phyloP scores from a whole-genome alignment of 2,888 invertebrate species.

The Amphiduros pacificus region DNA sequence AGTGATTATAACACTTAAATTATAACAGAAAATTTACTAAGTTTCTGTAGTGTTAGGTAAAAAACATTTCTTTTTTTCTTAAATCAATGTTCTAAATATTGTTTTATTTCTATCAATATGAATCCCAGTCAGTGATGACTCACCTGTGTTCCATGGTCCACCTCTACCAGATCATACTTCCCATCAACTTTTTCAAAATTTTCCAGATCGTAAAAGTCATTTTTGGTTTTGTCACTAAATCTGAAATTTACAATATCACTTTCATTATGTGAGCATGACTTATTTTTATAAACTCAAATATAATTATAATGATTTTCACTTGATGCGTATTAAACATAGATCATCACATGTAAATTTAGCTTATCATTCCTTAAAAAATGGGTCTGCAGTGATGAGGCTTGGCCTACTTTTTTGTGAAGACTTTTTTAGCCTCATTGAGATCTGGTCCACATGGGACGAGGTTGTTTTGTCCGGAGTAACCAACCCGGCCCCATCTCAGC shows the following conservation, averaged over 20 bases:
- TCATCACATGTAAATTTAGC: background rate
- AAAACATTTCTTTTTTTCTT: no score
- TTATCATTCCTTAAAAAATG: no score
- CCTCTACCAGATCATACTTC: conserved; percentile 61
- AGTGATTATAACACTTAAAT: no score
- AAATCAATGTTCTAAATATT: no score
- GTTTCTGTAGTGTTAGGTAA: no score
- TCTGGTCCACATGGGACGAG: conserved; percentile 57
- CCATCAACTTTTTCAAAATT: conserved; percentile 60
- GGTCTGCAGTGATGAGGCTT: no score
- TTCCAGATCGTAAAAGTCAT: conserved; percentile 57
- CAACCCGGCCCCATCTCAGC: conserved; percentile 66
- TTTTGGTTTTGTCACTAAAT: conserved; percentile 63
- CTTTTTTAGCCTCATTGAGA: conserved; percentile 59
- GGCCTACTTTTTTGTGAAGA: conserved; percentile 61
- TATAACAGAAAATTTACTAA: no score
- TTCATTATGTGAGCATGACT: no score
- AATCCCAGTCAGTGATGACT: no score
- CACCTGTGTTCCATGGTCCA: conserved; percentile 58
- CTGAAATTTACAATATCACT: no score
- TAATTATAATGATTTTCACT: background rate
- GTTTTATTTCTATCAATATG: no score
- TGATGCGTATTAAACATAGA: background rate
- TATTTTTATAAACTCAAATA: no score
- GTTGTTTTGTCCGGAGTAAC: conserved; percentile 61